Evolutionary conservation across 2,888 invertebrate genomes (phyloP), one percentile per base, ranked within the genome.

Genomic region (Seira sanloemensis): DNA sequence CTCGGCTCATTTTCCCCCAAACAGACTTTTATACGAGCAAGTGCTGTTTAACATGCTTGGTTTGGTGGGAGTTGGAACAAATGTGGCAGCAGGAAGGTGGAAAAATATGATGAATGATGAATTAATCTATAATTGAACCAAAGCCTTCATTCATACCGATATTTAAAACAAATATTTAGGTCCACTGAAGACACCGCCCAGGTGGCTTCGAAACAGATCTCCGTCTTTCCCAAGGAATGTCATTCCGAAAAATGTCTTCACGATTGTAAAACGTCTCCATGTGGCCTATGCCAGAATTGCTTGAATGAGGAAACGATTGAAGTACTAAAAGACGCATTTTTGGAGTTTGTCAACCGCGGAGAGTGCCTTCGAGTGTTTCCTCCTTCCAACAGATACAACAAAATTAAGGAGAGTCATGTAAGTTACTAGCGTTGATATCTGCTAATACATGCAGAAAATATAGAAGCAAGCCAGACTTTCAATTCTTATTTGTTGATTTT

Each of bases 1-100:
- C 0, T 97, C 98, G 0, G 95, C 95, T 0, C 98, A 98, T 91
- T 98, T 95, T 91, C 94, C 95, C n/a, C 95, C 94, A 0, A 99
- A 99, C 91, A 90, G 90, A 58, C 91, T 97, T 26, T 91, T 99
- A 0, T 99, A 98, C 90, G 97, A 98, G 90, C 98, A 98, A 92
- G 96, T 98, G 0, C 90, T 98, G 12, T 97, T 95, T 91, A 97
- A 95, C 91, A 90, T 96, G 26, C 93, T 98, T 76, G 93, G 95
- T 24, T 91, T 99, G 50, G 94, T 96, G 5, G 98, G 98, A 0
- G 91, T 98, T 12, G 93, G 79, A 16, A 79, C 77, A 37, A 50
- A 71, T 37, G 67, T 86, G 2, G 76, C 67, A 19, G 16, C 16
- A 2, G 87, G 86, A 72, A 74, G 85, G 74, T 78, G 12, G 37